These are phyloP conservation scores for Leistus spinibarbis DNA, from an alignment of 2,888 invertebrate genomes.

Conservation along the genomic window DNA sequence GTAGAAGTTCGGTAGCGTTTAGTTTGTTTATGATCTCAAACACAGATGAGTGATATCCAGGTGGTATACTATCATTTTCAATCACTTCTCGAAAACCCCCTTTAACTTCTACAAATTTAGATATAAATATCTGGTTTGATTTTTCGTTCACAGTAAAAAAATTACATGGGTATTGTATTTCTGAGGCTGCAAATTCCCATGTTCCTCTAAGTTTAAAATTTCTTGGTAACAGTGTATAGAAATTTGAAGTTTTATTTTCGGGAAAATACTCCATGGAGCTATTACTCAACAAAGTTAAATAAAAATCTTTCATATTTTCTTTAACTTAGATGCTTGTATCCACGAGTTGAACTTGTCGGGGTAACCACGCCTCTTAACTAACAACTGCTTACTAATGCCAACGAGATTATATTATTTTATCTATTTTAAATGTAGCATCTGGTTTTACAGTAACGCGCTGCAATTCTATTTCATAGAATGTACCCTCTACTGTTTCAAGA, in stretches of 20 bases:
- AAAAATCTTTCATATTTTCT: constrained; percentile 42
- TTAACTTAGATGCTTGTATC: constrained; percentile 1
- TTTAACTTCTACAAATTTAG: too few relatives aligned
- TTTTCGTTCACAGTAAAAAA: constrained; percentile 6
- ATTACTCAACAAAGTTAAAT: constrained; percentile 43
- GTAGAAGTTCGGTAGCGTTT: too few relatives aligned
- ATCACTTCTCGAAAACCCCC: too few relatives aligned
- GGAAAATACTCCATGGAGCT: constrained; percentile 45
- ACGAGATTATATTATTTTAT: too few relatives aligned
- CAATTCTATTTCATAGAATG: constrained; percentile 15
- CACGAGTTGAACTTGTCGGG: constrained; percentile 6
- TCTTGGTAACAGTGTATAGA: constrained; percentile 44
- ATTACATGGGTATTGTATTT: constrained; percentile 8
- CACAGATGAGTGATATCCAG: too few relatives aligned
- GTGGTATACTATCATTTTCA: too few relatives aligned
- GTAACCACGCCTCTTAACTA: constrained; percentile 11
- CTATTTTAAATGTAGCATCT: constrained; percentile 15
- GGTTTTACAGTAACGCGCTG: constrained; percentile 3
- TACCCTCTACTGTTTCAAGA: constrained; percentile 2
- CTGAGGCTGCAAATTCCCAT: constrained; percentile 43
- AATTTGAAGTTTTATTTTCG: constrained; percentile 45
- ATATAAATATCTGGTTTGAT: too few relatives aligned
- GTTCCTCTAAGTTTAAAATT: constrained; percentile 41
- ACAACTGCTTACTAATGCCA: constrained; percentile 5
- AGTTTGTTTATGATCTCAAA: too few relatives aligned